Evolutionary conservation across 1,140 invertebrate species (phyloP).

Genomic region (Marisa cornuarietis): DNA sequence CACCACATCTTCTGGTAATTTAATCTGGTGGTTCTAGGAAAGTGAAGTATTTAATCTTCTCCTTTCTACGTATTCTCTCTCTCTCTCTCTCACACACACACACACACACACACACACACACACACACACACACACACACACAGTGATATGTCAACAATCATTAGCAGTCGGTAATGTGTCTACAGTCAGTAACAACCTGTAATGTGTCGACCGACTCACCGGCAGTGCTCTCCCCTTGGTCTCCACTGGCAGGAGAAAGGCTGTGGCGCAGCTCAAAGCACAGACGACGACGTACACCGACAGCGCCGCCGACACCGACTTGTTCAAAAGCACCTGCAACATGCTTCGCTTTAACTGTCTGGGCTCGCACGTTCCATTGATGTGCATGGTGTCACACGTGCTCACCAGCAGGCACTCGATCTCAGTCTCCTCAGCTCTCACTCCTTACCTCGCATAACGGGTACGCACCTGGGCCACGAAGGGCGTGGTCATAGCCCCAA

Average conservation of each 20-base stretch:
- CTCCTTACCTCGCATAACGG: background rate
- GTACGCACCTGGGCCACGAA: slow-evolving; percentile 87
- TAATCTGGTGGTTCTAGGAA: no score
- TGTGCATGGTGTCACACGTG: background rate
- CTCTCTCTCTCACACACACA: slow-evolving; percentile 6
- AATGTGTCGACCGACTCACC: slow-evolving; percentile 25
- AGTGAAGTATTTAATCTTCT: no score
- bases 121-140: background rate
- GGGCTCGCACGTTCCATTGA: background rate
- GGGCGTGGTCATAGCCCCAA: slow-evolving; percentile 94
- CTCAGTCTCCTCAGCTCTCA: background rate
- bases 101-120: slow-evolving; percentile 9
- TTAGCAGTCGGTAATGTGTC: no score
- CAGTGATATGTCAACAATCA: background rate
- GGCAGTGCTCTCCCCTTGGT: slow-evolving; percentile 46
- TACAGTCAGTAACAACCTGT: no score
- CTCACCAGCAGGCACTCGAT: background rate
- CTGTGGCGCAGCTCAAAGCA: slow-evolving; percentile 32
- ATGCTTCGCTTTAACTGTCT: background rate
- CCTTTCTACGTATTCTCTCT: no score
- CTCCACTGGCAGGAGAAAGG: slow-evolving; percentile 47
- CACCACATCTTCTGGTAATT: no score
- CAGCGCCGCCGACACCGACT: slow-evolving; percentile 38
- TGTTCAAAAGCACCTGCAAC: slow-evolving; percentile 45
- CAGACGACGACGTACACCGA: slow-evolving; percentile 48